Percentiles rank a stretch among this genome's conserved stretches.
These are phyloP conservation scores for Schizopygopsis malacanthus DNA, from an alignment of 2,797 vertebrate genomes.

Conservation along the genomic window DNA sequence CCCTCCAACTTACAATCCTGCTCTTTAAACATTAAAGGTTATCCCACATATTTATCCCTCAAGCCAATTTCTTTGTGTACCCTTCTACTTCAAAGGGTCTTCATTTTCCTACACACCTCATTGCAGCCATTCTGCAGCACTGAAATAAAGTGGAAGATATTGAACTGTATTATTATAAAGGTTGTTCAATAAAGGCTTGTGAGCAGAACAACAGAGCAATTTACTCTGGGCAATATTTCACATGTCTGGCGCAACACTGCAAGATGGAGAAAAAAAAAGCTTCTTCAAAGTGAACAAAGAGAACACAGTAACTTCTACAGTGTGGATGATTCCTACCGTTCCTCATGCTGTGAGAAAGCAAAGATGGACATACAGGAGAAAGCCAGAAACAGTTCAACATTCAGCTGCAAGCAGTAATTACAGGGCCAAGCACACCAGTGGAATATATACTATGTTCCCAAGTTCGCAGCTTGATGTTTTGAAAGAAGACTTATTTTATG, in stretches of 20 bases:
- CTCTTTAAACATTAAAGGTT: conserved; percentile 63
- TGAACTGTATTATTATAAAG: conserved; percentile 60
- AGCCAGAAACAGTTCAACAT: not conserved
- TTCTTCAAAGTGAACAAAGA: conserved; percentile 51
- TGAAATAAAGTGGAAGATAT: conserved; percentile 57
- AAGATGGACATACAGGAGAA: not conserved
- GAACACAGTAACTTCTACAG: conserved; percentile 41
- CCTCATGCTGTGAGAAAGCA: not conserved
- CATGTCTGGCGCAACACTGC: conserved; percentile 39
- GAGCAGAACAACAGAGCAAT: conserved; percentile 63
- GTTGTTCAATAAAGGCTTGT: conserved; percentile 57
- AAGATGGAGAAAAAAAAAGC: conserved; percentile 35
- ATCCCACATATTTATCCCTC: conserved; percentile 59
- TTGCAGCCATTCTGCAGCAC: conserved; percentile 33
- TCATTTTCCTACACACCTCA: conserved; percentile 54
- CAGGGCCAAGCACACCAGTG: not conserved
- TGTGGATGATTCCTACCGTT: conserved; percentile 41
- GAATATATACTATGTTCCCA: not conserved
- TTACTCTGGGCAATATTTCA: conserved; percentile 59
- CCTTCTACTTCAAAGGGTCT: conserved; percentile 56
- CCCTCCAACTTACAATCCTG: conserved; percentile 54
- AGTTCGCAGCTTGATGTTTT: not conserved
- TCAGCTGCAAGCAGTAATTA: not conserved
- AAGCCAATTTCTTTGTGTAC: conserved; percentile 56
- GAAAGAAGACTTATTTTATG: not conserved